phyloP scores from a whole-genome alignment of 2,888 invertebrate species.

The Ferdinandea cuprea region DNA sequence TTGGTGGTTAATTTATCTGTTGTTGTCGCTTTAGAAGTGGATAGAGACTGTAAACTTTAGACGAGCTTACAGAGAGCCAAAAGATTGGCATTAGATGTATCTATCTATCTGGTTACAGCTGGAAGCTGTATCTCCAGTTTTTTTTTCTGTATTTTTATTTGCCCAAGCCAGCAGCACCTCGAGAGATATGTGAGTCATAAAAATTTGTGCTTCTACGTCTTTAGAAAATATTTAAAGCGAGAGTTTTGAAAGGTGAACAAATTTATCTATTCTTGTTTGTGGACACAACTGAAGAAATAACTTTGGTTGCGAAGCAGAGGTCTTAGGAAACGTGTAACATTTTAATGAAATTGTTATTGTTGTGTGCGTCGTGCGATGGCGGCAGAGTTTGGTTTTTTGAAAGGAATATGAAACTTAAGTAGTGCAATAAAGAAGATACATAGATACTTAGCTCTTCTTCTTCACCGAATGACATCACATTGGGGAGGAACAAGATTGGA shows the following conservation, averaged over 20 bases:
- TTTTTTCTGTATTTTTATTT: constrained; percentile 4
- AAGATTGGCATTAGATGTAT: constrained; percentile 32
- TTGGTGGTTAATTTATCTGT: constrained; percentile 21
- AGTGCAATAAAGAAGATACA: constrained; percentile 5
- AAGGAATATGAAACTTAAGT: not conserved
- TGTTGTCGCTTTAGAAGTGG: constrained; percentile 5
- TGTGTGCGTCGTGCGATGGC: not conserved
- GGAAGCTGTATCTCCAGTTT: constrained; percentile 54
- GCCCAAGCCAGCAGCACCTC: constrained; percentile 36
- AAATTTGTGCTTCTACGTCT: constrained; percentile 45
- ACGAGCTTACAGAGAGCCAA: constrained; percentile 10
- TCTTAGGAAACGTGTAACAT: not conserved
- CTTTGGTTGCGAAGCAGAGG: not conserved
- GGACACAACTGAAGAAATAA: constrained; percentile 42
- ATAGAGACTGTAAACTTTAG: not conserved
- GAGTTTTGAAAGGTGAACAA: constrained; percentile 51
- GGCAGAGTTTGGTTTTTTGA: not conserved
- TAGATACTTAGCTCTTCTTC: too few relatives aligned
- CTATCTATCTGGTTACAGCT: constrained; percentile 32
- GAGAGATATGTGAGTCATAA: constrained; percentile 51
- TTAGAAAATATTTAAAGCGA: constrained; percentile 40
- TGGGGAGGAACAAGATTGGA: constrained; percentile 23
- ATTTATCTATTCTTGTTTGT: constrained; percentile 30
- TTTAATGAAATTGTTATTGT: not conserved
- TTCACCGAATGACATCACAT: constrained; percentile 45